Evolutionary conservation across 2,113 vertebrate genomes (phyloP).

Genomic region (Zootoca vivipara): DNA sequence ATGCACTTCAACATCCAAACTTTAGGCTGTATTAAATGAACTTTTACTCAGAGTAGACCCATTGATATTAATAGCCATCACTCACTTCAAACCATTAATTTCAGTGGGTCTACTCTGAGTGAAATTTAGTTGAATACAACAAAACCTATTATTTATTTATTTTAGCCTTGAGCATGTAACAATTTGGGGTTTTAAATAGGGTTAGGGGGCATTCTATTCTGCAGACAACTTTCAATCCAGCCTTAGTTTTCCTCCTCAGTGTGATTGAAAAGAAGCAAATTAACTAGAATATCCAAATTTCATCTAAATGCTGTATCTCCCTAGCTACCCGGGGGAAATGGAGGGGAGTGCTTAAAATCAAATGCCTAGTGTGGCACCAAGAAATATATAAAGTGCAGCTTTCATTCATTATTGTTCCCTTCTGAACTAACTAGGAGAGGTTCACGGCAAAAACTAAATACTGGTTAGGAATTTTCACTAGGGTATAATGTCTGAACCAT

Average conservation of each 20-base stretch:
- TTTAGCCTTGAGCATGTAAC: background rate
- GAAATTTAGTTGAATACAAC: no score
- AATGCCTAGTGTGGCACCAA: background rate
- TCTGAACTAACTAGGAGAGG: background rate
- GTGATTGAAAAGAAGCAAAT: background rate
- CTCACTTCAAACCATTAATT: no score
- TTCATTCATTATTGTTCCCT: background rate
- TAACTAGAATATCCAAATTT: background rate
- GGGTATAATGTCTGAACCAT: background rate
- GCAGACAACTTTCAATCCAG: background rate
- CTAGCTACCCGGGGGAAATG: background rate
- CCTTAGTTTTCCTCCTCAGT: background rate
- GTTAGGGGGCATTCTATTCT: background rate
- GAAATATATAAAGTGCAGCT: background rate
- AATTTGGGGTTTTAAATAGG: background rate
- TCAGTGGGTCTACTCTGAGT: no score
- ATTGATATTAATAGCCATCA: no score
- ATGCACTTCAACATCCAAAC: background rate
- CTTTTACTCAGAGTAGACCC: no score
- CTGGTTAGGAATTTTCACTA: background rate
- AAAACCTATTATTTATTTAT: background rate
- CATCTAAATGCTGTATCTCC: background rate
- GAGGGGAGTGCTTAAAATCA: background rate
- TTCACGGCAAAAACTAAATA: background rate
- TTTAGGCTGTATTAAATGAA: background rate